Conservation (phyloP, 2,888 invertebrate genomes). For the Nowickia ferox region DNA sequence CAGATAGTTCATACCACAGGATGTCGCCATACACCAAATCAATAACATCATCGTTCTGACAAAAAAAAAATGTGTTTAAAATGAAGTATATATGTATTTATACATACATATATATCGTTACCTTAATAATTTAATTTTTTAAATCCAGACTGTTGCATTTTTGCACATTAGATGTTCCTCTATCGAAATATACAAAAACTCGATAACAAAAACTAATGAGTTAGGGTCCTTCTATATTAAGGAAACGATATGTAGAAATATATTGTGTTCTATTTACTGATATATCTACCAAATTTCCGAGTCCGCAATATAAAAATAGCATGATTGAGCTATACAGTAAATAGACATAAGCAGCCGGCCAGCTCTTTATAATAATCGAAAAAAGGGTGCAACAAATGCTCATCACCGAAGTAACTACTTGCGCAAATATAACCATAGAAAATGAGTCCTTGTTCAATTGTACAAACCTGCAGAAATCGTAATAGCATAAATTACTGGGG, state of each 20-base stretch:
- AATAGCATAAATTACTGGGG: background rate
- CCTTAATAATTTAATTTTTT: too few species aligned
- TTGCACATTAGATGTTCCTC: too few species aligned
- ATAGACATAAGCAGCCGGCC: constrained; percentile 76
- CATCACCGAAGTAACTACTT: constrained; percentile 71
- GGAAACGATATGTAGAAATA: constrained; percentile 59
- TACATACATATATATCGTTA: too few species aligned
- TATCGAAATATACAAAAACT: too few species aligned
- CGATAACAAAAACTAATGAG: too few species aligned
- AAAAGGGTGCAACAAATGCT: constrained; percentile 75
- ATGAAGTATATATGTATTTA: constrained; percentile 39
- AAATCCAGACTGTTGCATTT: too few species aligned
- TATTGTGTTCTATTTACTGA: constrained; percentile 70
- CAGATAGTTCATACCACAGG: constrained; percentile 75
- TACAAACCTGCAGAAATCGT: constrained; percentile 65
- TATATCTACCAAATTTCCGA: constrained; percentile 76
- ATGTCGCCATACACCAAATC: constrained; percentile 54
- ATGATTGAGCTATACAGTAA: constrained; percentile 68
- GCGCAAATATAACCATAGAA: constrained; percentile 74
- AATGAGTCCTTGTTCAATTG: constrained; percentile 69
- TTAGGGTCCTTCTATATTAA: too few species aligned
- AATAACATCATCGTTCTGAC: constrained; percentile 53
- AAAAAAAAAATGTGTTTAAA: constrained; percentile 47
- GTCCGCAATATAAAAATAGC: constrained; percentile 76
- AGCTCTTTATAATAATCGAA: constrained; percentile 74